phyloP scores from a whole-genome alignment of 2,113 vertebrate species.

The Coptodon bakossiorum region DNA sequence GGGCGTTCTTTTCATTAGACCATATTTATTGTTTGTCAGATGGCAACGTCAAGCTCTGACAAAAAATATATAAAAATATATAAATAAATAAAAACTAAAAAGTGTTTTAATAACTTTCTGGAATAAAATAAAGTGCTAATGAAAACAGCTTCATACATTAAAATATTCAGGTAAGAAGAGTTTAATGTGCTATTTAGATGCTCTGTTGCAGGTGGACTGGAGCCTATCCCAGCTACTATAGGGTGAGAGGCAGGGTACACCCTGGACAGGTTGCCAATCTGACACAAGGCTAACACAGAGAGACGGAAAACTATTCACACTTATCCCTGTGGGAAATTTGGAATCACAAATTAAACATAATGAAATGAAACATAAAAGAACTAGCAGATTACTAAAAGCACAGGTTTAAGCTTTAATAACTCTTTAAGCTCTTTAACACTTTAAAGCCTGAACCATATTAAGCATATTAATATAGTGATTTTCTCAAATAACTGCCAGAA shows the following conservation, averaged over 20 bases:
- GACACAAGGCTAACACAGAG: background rate
- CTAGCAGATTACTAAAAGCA: background rate
- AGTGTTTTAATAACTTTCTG: background rate
- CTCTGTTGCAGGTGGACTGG: rapidly evolving
- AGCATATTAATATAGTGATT: background rate
- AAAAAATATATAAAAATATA: background rate
- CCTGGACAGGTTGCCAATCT: background rate
- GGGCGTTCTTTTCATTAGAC: background rate
- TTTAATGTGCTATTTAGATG: background rate
- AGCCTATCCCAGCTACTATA: background rate
- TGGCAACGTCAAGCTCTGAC: background rate
- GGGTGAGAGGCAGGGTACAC: background rate
- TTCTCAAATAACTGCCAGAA: background rate
- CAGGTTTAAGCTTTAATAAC: background rate
- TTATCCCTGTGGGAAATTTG: background rate
- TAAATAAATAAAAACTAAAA: background rate
- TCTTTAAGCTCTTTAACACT: background rate
- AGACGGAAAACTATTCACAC: rapidly evolving
- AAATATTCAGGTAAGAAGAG: background rate
- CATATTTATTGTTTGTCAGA: background rate
- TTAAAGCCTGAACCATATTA: background rate
- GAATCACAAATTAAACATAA: background rate
- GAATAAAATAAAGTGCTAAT: background rate
- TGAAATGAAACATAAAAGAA: background rate
- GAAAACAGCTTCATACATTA: background rate